phyloP scores from a whole-genome alignment of 2,797 vertebrate species.

The Yasuhikotakia modesta region DNA sequence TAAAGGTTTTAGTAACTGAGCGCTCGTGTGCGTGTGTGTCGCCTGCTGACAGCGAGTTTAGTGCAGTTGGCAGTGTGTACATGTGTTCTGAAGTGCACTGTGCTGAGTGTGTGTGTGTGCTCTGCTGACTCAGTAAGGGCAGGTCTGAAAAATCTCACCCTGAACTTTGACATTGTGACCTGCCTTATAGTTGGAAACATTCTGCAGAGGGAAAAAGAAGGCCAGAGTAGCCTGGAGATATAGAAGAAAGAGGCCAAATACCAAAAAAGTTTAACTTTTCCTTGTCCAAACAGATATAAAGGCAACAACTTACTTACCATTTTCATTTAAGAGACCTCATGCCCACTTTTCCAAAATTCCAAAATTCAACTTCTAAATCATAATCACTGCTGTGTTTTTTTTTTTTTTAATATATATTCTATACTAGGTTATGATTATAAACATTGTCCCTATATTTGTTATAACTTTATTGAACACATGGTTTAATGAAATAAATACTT shows the following conservation, averaged over 20 bases:
- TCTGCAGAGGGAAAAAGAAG: constrained; percentile 62
- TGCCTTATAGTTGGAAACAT: constrained; percentile 65
- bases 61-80: constrained; percentile 66
- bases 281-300: background rate
- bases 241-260: constrained; percentile 12
- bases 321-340: no score
- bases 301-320: background rate
- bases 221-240: constrained; percentile 46
- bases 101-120: constrained; percentile 53
- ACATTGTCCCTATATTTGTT: no score
- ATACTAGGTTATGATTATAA: no score
- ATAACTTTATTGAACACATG: no score
- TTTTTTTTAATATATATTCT: no score
- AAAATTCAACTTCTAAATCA: no score
- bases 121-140: constrained; percentile 63
- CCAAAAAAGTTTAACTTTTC: constrained; percentile 10
- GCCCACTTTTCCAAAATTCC: no score
- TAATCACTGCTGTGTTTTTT: no score
- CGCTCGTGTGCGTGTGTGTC: constrained; percentile 50
- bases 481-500: no score
- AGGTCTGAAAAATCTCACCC: constrained; percentile 66
- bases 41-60: constrained; percentile 68
- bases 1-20: constrained; percentile 47
- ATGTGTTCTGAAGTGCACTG: constrained; percentile 69
- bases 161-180: constrained; percentile 74